A percentile compares a stretch with the other conserved stretches of the same genome.
phyloP scores from a whole-genome alignment of 2,797 vertebrate species.

The Synanceia verrucosa region DNA sequence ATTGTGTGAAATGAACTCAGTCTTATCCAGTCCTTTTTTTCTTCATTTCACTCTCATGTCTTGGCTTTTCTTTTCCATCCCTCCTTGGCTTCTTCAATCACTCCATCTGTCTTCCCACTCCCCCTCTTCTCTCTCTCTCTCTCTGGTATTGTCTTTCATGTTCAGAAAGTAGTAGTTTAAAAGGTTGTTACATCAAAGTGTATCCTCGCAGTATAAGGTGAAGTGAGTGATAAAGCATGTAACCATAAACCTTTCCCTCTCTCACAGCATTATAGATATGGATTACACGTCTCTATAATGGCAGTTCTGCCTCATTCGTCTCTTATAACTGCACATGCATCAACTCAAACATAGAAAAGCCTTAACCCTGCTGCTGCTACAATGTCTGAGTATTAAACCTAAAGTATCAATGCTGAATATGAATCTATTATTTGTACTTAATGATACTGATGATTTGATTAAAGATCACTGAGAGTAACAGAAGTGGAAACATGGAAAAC shows the following conservation, averaged over 20 bases:
- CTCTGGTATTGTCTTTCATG: background rate
- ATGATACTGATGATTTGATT: no score
- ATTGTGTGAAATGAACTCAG: slow-evolving; percentile 48
- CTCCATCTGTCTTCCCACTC: slow-evolving; percentile 26
- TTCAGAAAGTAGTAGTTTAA: background rate
- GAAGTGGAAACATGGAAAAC: no score
- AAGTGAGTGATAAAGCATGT: slow-evolving; percentile 20
- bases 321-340: slow-evolving; percentile 33
- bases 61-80: background rate
- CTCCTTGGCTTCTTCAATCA: slow-evolving; percentile 7
- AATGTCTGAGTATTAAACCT: background rate
- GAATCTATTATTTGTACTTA: background rate
- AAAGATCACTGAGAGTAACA: no score
- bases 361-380: background rate
- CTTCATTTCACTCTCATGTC: slow-evolving; percentile 3
- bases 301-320: slow-evolving; percentile 43
- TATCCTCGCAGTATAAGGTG: background rate
- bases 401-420: background rate
- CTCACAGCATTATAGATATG: background rate
- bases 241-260: slow-evolving; percentile 1
- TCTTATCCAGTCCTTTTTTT: background rate
- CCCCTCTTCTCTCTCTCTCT: background rate
- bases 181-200: slow-evolving; percentile 11
- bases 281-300: slow-evolving; percentile 15
- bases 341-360: background rate